Evolutionary conservation across 2,888 invertebrate species (phyloP), one percentile per base, ranked within the genome.

Genomic region (Aromia moschata): DNA sequence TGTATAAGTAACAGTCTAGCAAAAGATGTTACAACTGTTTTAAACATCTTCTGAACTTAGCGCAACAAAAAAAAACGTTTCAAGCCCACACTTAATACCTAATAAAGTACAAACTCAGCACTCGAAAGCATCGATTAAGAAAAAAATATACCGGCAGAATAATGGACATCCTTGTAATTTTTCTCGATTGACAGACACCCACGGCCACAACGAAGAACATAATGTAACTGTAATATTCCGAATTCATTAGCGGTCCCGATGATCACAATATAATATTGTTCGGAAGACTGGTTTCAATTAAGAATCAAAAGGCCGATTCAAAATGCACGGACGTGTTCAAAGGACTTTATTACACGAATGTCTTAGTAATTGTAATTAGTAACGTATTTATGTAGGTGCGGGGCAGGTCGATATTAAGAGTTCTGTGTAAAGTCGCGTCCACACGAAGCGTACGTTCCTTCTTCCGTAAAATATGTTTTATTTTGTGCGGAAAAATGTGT

Each of bases 201-300:
- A n/a, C n/a, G n/a, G n/a, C n/a, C n/a, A n/a, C n/a, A n/a, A n/a
- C n/a, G n/a, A n/a, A n/a, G n/a, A 33, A 7, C 33, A 33, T 10
- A 33, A 33, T 3, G 33, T 33, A 33, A 33, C 33, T 33, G 33
- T 33, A 33, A 33, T 33, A 33, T 33, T 11, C n/a, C 33, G 33
- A 33, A 33, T 33, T 33, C 33, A 33, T 33, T 33, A 33, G n/a
- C 33, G n/a, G 11, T 7, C 10, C 33, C 11, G n/a, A n/a, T 33
- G 33, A 33, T 33, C 33, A 33, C 33, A 33, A 33, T 33, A 33
- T 33, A 33, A 33, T 11, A 33, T 33, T 33, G 33, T 33, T 33
- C n/a, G n/a, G 33, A 11, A 33, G n/a, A 33, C 33, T 33, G 33
- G 33, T 33, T 33, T 10, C 33, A 33, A 33, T 33, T 33, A 33